Percentiles rank a stretch among this genome's conserved stretches.
Evolutionary conservation across 2,797 vertebrate genomes (phyloP).

Genomic region (Anabacerthia variegaticeps): DNA sequence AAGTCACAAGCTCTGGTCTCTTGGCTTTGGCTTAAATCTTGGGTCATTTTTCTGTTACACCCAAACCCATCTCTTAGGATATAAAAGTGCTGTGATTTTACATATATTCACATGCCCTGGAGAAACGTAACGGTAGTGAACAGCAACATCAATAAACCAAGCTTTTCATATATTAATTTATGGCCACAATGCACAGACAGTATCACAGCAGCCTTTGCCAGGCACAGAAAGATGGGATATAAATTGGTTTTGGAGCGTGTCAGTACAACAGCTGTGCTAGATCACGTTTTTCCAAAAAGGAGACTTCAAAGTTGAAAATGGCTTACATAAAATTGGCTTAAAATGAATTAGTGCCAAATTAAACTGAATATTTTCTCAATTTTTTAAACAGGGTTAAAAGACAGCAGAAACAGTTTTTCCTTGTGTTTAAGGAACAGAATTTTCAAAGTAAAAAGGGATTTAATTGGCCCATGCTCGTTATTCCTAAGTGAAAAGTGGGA

Average conservation of each 20-base stretch:
- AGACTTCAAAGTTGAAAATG: not conserved
- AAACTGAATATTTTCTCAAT: not conserved
- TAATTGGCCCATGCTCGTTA: not conserved
- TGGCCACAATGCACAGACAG: not conserved
- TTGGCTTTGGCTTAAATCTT: not conserved
- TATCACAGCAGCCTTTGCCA: not conserved
- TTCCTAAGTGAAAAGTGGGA: not conserved
- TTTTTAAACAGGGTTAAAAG: not conserved
- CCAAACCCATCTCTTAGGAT: not conserved
- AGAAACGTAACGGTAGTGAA: not conserved
- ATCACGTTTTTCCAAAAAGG: not conserved
- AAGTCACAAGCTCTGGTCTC: not conserved
- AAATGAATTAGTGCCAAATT: not conserved
- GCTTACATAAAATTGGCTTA: not conserved
- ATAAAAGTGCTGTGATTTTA: not conserved
- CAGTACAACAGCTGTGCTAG: not conserved
- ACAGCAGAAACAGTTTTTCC: not conserved
- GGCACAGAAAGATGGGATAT: not conserved
- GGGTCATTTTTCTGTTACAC: not conserved
- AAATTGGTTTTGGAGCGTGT: not conserved
- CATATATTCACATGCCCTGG: fast-evolving
- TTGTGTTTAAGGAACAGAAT: not conserved
- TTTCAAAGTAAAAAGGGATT: constrained; percentile 3
- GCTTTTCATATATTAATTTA: not conserved
- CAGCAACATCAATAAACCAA: not conserved